Base-by-base conservation (phyloP, 2,888 invertebrate genomes). In the Acanthoscelides obtectus region DNA sequence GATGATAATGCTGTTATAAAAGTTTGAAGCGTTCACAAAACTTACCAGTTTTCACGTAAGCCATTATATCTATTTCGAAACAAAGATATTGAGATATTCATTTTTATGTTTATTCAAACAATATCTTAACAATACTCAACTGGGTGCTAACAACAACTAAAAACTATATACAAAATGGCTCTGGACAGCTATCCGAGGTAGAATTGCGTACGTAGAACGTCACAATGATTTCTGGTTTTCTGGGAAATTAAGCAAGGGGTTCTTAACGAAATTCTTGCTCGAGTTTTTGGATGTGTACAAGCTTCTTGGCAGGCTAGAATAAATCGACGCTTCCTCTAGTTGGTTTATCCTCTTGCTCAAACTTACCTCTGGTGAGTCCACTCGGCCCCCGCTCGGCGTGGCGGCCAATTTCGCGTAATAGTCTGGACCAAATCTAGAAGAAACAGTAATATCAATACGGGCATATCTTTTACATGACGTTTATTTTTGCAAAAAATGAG, bases 331-430 rank as follows among this genome's bases (percentile, higher is more conserved):
- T 79, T 83, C 83, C 80, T 86, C 86, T 77, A 86, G 78, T 76
- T 82, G 75, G 67, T 79, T 79, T 66, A 86, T 79, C 66, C 79
- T 78, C 67, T 77, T 77, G 22, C 78, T 78, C 67, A 72, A 45
- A 85, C 85, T 85, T 84, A 84, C 84, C 80, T 82, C 83, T 67
- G 75, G 70, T 22, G 75, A 72, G 67, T 74, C 74, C 22, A 70
- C 68, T 73, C 84, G 88, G n/a, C 69, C 88, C 67, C 90, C 90
- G 22, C 88, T 85, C 17, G 90, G 87, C 67, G 84, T 82, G 80
- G 89, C 89, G n/a, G 91, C 89, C 80, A 92, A 89, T 81, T 91
- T 92, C 80, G 94, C 90, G 83, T 95, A 95, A 84, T 95, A 95
- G 85, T 95, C 95, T 79, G 95, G 89, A 76, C 93, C 92, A 82